Conservation (phyloP, 2,888 invertebrate genomes). For the Cordylochernes scorpioides region DNA sequence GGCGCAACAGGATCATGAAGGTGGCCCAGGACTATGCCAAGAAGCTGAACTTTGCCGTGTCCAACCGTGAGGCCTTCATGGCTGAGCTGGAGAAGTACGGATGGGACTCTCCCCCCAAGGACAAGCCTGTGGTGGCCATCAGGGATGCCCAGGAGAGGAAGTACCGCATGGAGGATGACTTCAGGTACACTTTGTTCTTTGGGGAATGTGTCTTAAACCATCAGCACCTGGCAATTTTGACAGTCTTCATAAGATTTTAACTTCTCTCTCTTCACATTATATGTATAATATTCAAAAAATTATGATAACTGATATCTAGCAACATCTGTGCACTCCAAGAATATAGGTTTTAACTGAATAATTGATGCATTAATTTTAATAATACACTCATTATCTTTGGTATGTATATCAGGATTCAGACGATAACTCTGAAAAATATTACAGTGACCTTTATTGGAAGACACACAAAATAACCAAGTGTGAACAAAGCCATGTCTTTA, state of each 20-base stretch:
- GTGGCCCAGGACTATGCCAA: constrained; percentile 41
- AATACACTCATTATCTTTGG: no score
- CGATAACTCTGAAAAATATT: no score
- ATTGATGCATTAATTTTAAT: background rate
- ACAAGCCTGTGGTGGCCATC: constrained; percentile 66
- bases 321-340: background rate
- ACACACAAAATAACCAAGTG: no score
- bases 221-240: no score
- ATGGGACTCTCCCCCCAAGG: constrained; percentile 50
- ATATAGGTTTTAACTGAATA: background rate
- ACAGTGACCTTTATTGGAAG: no score
- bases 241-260: no score
- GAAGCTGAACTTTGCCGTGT: constrained; percentile 55
- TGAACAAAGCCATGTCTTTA: no score
- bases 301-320: no score
- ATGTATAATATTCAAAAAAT: no score
- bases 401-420: no score
- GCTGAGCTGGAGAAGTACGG: constrained; percentile 84
- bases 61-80: constrained; percentile 74
- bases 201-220: no score
- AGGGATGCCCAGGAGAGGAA: constrained; percentile 59
- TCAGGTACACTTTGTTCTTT: constrained; percentile 35
- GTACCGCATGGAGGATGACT: constrained; percentile 62
- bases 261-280: no score
- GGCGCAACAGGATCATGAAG: constrained; percentile 86